Evolutionary conservation across 2,797 vertebrate genomes (phyloP).

Genomic region (Labroides dimidiatus): DNA sequence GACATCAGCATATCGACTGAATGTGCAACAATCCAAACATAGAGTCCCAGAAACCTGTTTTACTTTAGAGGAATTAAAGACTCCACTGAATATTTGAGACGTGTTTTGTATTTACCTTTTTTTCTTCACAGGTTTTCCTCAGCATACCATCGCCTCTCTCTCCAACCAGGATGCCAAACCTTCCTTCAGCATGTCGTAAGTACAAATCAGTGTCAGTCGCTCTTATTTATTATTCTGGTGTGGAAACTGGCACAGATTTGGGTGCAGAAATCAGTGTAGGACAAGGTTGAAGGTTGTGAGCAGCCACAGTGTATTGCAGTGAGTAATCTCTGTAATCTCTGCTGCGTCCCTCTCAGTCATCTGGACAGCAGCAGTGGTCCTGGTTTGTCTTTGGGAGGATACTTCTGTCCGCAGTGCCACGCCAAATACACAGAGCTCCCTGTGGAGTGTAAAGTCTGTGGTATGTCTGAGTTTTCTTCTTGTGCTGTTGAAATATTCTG

Average conservation of each 20-base stretch:
- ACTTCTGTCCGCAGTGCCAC: constrained; percentile 96
- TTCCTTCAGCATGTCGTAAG: constrained; percentile 97
- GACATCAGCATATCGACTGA: too few species aligned
- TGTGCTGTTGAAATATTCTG: neutral
- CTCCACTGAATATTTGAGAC: too few species aligned
- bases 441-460: constrained; percentile 98
- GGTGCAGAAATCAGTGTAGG: constrained; percentile 60
- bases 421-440: constrained; percentile 96
- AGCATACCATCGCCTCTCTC: constrained; percentile 88
- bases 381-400: constrained; percentile 91
- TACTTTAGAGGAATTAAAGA: too few species aligned
- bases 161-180: constrained; percentile 93
- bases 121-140: constrained; percentile 90
- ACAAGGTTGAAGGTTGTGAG: neutral
- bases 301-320: neutral
- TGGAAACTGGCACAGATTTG: too few species aligned
- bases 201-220: constrained; percentile 36
- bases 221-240: too few species aligned
- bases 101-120: neutral
- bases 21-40: too few species aligned
- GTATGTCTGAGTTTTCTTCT: constrained; percentile 79
- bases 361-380: constrained; percentile 87
- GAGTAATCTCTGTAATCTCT: neutral
- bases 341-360: constrained; percentile 80
- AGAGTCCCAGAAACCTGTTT: too few species aligned